Evolutionary conservation across 2,113 vertebrate species (phyloP), one percentile per base, ranked within the genome.

Genomic region (Hydrolagus affinis): DNA sequence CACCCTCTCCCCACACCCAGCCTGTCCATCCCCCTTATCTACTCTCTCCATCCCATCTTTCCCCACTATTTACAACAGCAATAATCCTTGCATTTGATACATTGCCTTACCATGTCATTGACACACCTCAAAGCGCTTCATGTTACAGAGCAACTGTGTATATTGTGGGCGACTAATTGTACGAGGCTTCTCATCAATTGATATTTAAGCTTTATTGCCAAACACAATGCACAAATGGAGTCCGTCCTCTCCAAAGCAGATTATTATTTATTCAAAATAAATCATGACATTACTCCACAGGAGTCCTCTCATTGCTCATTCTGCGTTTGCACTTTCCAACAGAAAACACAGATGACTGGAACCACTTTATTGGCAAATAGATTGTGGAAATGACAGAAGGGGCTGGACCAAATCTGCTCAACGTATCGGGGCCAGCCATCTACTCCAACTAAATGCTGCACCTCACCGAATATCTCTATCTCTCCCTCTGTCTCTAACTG

Each of bases 211-310:
- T 30, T 66, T 83, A 66, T 25, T 83, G 60, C 62, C 30, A 83
- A 66, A 68, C 44, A 44, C 1, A 68, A 30, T 12, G 28, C 78
- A 32, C 17, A 66, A 83, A 83, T 30, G 78, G 60, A 17, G 11
- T 64, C 60, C 60, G 11, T 64, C 60, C 60, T 83, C 44, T 83
- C 78, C 78, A 83, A 83, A 80, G 21, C 32, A 28, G 78, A 68
- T 83, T 83, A 83, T 60, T 8, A 17, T 66, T 83, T 83, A 83
- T 66, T 68, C 15, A 30, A 68, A 68, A 14, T 66, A 11, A 66
- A 83, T 83, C 60, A 25, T 25, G 78, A 60, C 66, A 25, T 62
- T 68, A 83, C 66, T 83, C 78, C 78, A 30, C 60, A 23, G 78
- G 30, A 83, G 60, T 15, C 78, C 64, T 83, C 66, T 83, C 78